Conservation (phyloP, 2,113 vertebrate species). For the Leptosomus discolor region DNA sequence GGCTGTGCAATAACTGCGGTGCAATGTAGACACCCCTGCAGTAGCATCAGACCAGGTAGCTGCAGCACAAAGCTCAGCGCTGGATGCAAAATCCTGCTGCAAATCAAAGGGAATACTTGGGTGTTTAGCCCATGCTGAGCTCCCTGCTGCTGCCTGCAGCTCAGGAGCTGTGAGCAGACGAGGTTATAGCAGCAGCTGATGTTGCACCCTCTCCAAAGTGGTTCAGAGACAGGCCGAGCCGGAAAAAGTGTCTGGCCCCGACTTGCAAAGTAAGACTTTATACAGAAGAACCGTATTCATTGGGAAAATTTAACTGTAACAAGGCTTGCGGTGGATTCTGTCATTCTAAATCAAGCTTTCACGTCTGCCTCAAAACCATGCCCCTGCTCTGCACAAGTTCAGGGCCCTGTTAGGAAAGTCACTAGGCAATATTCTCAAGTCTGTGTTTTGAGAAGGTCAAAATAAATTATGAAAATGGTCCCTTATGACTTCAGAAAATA, state of each 20-base stretch:
- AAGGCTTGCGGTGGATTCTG: neutral
- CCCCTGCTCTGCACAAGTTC: neutral
- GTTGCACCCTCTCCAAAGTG: neutral
- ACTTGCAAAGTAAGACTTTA: neutral
- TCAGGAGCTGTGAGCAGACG: neutral
- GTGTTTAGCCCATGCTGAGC: constrained; percentile 14
- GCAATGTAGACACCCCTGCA: neutral
- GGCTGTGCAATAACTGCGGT: neutral
- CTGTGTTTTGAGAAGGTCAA: neutral
- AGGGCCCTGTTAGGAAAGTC: neutral
- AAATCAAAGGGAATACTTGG: neutral
- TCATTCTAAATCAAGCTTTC: neutral
- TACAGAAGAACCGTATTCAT: neutral
- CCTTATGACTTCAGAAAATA: neutral
- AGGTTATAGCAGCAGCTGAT: neutral
- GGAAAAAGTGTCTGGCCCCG: neutral
- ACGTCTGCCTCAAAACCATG: neutral
- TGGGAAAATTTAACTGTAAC: neutral
- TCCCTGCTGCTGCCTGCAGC: neutral
- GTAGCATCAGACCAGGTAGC: neutral
- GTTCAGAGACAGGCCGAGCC: neutral
- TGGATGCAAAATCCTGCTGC: neutral
- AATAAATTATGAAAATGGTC: neutral
- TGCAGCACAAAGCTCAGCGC: neutral
- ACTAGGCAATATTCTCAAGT: neutral